A percentile compares a stretch with the other conserved stretches of the same genome.
phyloP scores from a whole-genome alignment of 2,113 vertebrate species.

The Petrocephalus zakoni region DNA sequence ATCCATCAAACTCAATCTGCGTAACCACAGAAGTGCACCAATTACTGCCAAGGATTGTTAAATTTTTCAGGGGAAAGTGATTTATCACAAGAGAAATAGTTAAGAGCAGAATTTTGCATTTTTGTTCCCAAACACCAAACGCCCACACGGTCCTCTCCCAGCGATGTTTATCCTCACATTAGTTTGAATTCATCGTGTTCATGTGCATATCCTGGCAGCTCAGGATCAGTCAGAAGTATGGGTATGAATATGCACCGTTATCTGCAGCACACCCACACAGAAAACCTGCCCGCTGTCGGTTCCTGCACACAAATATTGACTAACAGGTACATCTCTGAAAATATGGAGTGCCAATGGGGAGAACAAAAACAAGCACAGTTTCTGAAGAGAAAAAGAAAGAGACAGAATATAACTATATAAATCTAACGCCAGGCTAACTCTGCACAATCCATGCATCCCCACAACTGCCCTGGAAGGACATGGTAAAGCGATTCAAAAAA shows the following conservation, averaged over 20 bases:
- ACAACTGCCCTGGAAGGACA: neutral
- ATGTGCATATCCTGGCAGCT: neutral
- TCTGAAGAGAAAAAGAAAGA: neutral
- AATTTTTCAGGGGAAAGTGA: neutral
- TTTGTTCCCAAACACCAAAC: neutral
- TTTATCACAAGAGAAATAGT: neutral
- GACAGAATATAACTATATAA: neutral
- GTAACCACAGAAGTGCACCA: neutral
- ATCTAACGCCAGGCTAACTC: neutral
- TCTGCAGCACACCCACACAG: neutral
- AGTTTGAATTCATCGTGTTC: neutral
- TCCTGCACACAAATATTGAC: neutral
- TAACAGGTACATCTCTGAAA: neutral
- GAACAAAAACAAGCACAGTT: neutral
- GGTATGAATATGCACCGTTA: neutral
- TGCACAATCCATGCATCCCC: neutral
- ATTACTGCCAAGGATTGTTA: slow-evolving; percentile 12
- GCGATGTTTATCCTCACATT: neutral
- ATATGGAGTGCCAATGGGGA: neutral
- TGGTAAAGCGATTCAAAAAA: neutral
- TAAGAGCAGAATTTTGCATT: neutral
- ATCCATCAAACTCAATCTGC: slow-evolving; percentile 24
- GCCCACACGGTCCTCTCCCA: neutral
- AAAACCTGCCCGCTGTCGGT: neutral
- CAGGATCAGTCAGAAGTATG: neutral